Evolutionary conservation across 2,888 invertebrate genomes (phyloP).

Genomic region (Argyresthia goedartella): DNA sequence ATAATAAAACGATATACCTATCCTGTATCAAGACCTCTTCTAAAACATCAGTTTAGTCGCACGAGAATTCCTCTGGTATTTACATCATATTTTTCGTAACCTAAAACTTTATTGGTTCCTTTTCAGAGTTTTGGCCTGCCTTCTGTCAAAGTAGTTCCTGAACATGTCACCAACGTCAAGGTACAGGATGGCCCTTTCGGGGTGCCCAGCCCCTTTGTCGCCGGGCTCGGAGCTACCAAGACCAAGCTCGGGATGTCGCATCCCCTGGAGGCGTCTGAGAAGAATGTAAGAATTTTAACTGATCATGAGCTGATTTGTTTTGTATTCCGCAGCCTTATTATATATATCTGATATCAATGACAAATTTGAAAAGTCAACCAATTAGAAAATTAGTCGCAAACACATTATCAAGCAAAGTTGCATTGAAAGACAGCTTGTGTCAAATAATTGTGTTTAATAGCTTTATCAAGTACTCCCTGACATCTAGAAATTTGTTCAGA

Average conservation of each 20-base stretch:
- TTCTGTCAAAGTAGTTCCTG: constrained; percentile 71
- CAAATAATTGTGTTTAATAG: too few species aligned
- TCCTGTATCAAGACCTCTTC: too few species aligned
- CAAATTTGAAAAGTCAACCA: neutral
- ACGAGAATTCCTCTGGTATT: too few species aligned
- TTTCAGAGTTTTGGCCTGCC: constrained; percentile 78
- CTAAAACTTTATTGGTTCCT: neutral
- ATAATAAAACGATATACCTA: too few species aligned
- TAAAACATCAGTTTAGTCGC: too few species aligned
- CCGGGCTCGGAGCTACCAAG: constrained; percentile 67
- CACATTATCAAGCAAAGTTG: too few species aligned
- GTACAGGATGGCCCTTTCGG: constrained; percentile 73
- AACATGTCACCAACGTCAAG: constrained; percentile 44
- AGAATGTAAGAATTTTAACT: constrained; percentile 66
- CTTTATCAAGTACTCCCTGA: too few species aligned
- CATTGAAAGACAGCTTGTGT: too few species aligned
- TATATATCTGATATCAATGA: neutral
- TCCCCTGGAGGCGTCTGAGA: constrained; percentile 77
- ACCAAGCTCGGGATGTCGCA: constrained; percentile 69
- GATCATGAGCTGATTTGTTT: too few species aligned
- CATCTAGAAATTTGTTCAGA: too few species aligned
- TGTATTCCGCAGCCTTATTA: neutral
- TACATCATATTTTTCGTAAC: too few species aligned
- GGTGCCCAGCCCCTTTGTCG: constrained; percentile 74
- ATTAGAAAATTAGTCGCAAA: neutral